These are phyloP conservation scores for Stomorhina lunata DNA, from an alignment of 2,888 invertebrate species.

Conservation along the genomic window DNA sequence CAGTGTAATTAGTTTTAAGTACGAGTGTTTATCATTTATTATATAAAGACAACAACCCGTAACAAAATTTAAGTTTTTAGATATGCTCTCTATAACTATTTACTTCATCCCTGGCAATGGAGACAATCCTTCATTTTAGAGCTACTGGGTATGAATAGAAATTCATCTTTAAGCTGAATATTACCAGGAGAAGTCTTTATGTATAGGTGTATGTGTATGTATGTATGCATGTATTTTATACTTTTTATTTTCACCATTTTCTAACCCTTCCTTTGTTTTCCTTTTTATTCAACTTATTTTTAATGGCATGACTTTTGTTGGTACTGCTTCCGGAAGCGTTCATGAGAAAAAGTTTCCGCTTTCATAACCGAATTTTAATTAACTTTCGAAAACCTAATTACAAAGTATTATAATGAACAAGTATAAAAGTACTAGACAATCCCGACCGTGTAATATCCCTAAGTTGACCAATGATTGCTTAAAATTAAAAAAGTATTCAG, in stretches of 20 bases:
- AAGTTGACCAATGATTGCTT: too few species aligned
- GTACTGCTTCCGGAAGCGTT: conserved; percentile 73
- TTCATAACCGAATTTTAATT: conserved; percentile 80
- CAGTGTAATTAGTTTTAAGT: too few species aligned
- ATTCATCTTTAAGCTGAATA: conserved; percentile 42
- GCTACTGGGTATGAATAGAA: too few species aligned
- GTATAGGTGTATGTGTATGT: background rate
- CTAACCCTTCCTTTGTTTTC: conserved; percentile 61
- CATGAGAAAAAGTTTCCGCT: conserved; percentile 78
- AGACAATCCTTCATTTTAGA: too few species aligned
- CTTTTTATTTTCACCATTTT: conserved; percentile 21
- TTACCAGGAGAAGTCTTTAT: conserved; percentile 7
- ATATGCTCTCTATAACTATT: too few species aligned
- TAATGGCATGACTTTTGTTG: conserved; percentile 56
- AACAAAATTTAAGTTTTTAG: too few species aligned
- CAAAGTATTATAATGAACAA: conserved; percentile 79
- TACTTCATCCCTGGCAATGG: too few species aligned
- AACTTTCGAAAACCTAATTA: conserved; percentile 80
- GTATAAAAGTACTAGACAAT: too few species aligned
- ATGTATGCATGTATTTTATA: background rate
- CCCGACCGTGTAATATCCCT: too few species aligned
- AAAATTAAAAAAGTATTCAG: too few species aligned
- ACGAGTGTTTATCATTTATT: too few species aligned
- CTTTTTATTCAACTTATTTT: conserved; percentile 69
- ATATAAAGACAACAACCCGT: too few species aligned